phyloP scores from a whole-genome alignment of 2,113 vertebrate species.

The Ageneiosus marmoratus region DNA sequence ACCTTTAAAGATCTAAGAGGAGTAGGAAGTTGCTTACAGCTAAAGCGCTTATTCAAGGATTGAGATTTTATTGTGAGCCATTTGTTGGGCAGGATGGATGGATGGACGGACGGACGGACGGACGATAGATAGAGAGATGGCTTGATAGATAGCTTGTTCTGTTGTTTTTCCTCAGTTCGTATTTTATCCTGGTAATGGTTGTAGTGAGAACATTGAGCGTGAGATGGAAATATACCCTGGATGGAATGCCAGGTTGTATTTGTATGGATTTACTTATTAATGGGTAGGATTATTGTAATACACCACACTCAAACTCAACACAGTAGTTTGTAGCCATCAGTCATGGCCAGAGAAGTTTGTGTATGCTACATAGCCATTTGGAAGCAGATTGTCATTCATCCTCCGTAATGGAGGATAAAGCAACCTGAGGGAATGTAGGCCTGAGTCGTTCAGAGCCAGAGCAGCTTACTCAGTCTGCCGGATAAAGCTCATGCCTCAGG shows the following conservation, averaged over 20 bases:
- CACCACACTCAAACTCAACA: not conserved
- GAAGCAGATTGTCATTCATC: constrained; percentile 70
- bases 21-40: not conserved
- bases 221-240: not conserved
- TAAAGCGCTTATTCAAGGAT: not conserved
- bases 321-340: not conserved
- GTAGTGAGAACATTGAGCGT: not conserved
- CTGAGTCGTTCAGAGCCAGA: constrained; percentile 72
- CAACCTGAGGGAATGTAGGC: constrained; percentile 67
- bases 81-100: not conserved
- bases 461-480: constrained; percentile 71
- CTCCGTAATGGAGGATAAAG: constrained; percentile 69
- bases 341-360: constrained; percentile 10
- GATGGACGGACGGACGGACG: too few species aligned
- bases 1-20: not conserved
- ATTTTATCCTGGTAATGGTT: not conserved
- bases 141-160: too few species aligned
- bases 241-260: not conserved
- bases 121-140: too few species aligned
- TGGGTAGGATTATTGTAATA: too few species aligned
- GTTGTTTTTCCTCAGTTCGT: too few species aligned
- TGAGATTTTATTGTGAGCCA: not conserved
- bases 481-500: constrained; percentile 77
- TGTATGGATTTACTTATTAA: not conserved
- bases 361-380: constrained; percentile 56